phyloP scores from a whole-genome alignment of 1,140 invertebrate genomes.

The Palaemon carinicauda region DNA sequence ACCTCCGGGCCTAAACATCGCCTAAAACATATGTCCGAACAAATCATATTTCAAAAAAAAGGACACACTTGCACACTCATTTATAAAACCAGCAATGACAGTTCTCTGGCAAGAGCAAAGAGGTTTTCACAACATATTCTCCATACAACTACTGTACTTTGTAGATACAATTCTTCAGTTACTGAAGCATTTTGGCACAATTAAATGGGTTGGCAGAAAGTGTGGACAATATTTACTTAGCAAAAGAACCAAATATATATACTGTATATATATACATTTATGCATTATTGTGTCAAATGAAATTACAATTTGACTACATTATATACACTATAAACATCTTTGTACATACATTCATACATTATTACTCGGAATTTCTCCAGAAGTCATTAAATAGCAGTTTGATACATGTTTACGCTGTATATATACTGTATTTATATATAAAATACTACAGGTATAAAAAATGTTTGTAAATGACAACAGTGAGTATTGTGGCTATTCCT shows the following conservation, averaged over 20 bases:
- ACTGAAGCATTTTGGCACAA: conserved; percentile 50
- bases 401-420: conserved; percentile 30
- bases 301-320: conserved; percentile 26
- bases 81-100: too few species aligned
- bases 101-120: too few species aligned
- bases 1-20: too few species aligned
- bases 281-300: conserved; percentile 50
- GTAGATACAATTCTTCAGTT: background rate
- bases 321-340: conserved; percentile 53
- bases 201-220: conserved; percentile 43
- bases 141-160: too few species aligned
- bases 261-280: conserved; percentile 42
- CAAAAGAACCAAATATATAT: conserved; percentile 39
- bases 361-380: background rate
- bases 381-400: background rate
- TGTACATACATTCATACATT: conserved; percentile 32
- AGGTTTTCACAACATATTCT: too few species aligned
- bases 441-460: conserved; percentile 50
- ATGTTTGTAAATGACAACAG: conserved; percentile 19
- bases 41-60: too few species aligned
- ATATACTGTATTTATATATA: conserved; percentile 31
- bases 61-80: too few species aligned
- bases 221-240: conserved; percentile 47
- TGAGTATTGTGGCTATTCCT: conserved; percentile 35
- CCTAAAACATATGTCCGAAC: too few species aligned